These are phyloP conservation scores for Colostygia pectinataria DNA, from an alignment of 2,888 invertebrate genomes.

Conservation along the genomic window DNA sequence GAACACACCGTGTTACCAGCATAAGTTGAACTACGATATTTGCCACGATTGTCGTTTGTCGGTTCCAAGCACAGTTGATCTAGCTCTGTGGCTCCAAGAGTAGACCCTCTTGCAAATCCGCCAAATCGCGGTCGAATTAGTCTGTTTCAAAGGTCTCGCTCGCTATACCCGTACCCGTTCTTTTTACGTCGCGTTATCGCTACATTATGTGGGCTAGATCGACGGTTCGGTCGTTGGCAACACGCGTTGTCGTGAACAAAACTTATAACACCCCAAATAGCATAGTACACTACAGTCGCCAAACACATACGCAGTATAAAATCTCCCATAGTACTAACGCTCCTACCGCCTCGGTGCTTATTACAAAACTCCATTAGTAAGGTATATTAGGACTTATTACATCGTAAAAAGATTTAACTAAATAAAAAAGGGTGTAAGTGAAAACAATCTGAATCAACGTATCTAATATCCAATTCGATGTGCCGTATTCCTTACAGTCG, in stretches of 20 bases:
- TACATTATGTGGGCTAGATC: background rate
- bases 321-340: slow-evolving; percentile 37
- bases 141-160: too few species aligned
- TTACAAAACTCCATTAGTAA: slow-evolving; percentile 8
- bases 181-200: background rate
- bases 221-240: background rate
- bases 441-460: slow-evolving; percentile 53
- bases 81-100: too few species aligned
- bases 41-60: too few species aligned
- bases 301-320: slow-evolving; percentile 48
- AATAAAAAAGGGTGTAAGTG: slow-evolving; percentile 55
- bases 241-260: slow-evolving; percentile 13
- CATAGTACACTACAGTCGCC: slow-evolving; percentile 48
- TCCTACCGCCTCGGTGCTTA: slow-evolving; percentile 4
- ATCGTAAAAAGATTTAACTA: slow-evolving; percentile 58
- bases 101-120: too few species aligned
- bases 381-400: slow-evolving; percentile 46
- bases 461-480: slow-evolving; percentile 40
- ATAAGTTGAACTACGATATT: too few species aligned
- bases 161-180: background rate
- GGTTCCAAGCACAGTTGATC: too few species aligned
- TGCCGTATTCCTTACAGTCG: slow-evolving; percentile 19
- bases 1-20: too few species aligned
- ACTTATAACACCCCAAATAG: slow-evolving; percentile 40
- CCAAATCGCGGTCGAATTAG: too few species aligned